A percentile compares a stretch with the other conserved stretches of the same genome.
Evolutionary conservation across 2,888 invertebrate species (phyloP).

Genomic region (Thyatira batis): DNA sequence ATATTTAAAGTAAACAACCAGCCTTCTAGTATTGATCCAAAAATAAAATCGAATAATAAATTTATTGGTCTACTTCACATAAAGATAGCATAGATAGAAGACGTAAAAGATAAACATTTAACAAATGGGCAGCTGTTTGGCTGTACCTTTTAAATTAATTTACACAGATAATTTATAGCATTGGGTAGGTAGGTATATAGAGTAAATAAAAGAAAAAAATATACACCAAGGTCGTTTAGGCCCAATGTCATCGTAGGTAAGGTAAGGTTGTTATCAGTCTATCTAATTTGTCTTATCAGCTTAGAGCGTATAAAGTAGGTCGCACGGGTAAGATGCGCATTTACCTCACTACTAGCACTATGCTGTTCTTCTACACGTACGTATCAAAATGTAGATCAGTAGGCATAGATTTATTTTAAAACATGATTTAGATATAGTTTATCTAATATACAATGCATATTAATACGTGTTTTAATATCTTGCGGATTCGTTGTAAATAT

Average conservation of each 20-base stretch:
- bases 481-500: background rate
- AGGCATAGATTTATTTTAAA: too few species aligned
- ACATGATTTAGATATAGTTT: too few species aligned
- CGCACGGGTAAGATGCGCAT: slow-evolving; percentile 46
- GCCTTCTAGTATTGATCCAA: background rate
- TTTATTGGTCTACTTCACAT: background rate
- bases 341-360: slow-evolving; percentile 19
- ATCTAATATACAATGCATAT: too few species aligned
- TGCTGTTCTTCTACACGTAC: background rate
- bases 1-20: background rate
- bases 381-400: background rate
- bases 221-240: slow-evolving; percentile 51
- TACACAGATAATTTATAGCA: background rate
- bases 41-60: background rate
- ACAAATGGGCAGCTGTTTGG: background rate
- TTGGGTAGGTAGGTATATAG: background rate
- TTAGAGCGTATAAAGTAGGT: slow-evolving; percentile 52
- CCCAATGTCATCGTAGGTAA: slow-evolving; percentile 72
- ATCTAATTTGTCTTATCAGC: slow-evolving; percentile 68
- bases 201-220: slow-evolving; percentile 11
- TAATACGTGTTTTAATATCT: too few species aligned
- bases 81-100: background rate
- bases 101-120: background rate
- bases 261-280: slow-evolving; percentile 71
- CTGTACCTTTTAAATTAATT: background rate